phyloP scores from a whole-genome alignment of 1,140 invertebrate genomes.

The Globodera rostochiensis region DNA sequence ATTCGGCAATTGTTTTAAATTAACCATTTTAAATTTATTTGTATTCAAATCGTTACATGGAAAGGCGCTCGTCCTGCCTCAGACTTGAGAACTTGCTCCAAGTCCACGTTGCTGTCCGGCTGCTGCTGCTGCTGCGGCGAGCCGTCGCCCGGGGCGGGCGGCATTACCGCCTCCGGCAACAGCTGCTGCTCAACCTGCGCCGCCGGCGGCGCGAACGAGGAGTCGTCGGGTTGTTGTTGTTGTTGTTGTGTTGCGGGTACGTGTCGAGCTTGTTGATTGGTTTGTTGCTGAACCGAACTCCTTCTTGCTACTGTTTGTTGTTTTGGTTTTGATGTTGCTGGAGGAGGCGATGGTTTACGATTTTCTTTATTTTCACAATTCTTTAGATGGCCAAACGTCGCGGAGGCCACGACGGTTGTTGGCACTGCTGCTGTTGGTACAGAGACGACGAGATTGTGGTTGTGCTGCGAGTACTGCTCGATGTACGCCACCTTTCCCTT shows the following conservation, averaged over 20 bases:
- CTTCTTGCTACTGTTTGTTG: neutral
- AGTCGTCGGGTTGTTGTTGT: neutral
- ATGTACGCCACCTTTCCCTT: neutral
- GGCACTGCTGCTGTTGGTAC: neutral
- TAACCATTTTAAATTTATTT: neutral
- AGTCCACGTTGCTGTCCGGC: constrained; percentile 24
- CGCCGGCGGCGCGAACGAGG: neutral
- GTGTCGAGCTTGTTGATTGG: neutral
- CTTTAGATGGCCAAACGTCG: neutral
- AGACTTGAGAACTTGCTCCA: constrained; percentile 53
- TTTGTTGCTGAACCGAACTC: neutral
- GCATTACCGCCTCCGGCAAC: constrained; percentile 12
- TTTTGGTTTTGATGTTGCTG: neutral
- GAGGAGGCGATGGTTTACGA: neutral
- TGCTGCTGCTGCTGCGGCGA: constrained; percentile 18
- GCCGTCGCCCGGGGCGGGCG: constrained; percentile 12
- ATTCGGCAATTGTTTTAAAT: neutral
- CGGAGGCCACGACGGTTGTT: neutral
- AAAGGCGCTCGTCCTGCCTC: constrained; percentile 52
- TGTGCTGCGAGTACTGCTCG: neutral
- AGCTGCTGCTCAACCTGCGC: neutral
- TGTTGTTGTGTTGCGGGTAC: neutral
- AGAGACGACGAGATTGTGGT: neutral
- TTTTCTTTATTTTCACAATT: constrained; percentile 5
- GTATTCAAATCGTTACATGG: constrained; percentile 37